A percentile compares a stretch with the other conserved stretches of the same genome.
These are phyloP conservation scores for Cataglyphis livida DNA, from an alignment of 2,888 invertebrate genomes.

Conservation along the genomic window DNA sequence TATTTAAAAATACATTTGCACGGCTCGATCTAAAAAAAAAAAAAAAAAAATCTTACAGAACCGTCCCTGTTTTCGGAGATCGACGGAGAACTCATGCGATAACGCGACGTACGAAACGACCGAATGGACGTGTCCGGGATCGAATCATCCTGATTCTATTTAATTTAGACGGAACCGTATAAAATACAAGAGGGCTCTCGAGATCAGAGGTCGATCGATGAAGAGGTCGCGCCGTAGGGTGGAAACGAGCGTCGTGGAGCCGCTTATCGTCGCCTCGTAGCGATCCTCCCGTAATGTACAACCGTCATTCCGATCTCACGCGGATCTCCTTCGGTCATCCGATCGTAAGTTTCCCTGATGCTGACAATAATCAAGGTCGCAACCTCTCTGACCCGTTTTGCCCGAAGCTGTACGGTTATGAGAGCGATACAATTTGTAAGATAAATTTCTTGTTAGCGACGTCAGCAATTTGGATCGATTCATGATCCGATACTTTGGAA, in stretches of 20 bases:
- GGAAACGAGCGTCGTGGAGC: conserved; percentile 43
- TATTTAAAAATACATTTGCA: not conserved
- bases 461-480: conserved; percentile 32
- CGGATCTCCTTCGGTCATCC: conserved; percentile 26
- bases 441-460: conserved; percentile 38
- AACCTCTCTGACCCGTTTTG: conserved; percentile 38
- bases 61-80: not conserved
- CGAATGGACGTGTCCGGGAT: conserved; percentile 61
- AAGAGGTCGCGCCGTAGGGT: conserved; percentile 41
- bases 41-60: not conserved
- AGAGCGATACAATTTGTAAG: conserved; percentile 40
- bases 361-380: conserved; percentile 46
- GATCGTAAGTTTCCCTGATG: conserved; percentile 44
- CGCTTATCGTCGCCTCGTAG: conserved; percentile 56
- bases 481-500: not conserved
- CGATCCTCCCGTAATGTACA: conserved; percentile 49
- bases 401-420: conserved; percentile 24
- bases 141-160: conserved; percentile 78
- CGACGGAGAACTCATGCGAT: not conserved
- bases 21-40: not conserved
- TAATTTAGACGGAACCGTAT: conserved; percentile 74
- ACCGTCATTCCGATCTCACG: conserved; percentile 57
- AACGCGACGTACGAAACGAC: conserved; percentile 10
- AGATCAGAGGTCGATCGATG: conserved; percentile 43
- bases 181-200: conserved; percentile 51